Percentiles rank a stretch among this genome's conserved stretches.
Evolutionary conservation across 2,888 invertebrate species (phyloP).

Genomic region (Troilus luridus): DNA sequence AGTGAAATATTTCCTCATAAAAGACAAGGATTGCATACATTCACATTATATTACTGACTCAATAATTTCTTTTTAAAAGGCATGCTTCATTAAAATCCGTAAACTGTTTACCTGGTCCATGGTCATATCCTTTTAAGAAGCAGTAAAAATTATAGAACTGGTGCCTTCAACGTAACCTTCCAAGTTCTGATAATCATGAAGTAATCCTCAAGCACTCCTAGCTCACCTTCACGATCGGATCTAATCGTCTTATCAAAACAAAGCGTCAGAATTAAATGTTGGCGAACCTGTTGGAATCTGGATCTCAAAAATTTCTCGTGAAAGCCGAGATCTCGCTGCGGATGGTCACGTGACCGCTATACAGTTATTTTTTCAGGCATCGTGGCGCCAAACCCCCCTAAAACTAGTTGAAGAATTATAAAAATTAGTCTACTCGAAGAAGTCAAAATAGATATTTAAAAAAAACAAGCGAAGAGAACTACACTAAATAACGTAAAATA

Average conservation of each 20-base stretch:
- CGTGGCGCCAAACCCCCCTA: slow-evolving; percentile 73
- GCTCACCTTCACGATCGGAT: no score
- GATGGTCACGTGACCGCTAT: slow-evolving; percentile 71
- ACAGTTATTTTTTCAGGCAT: slow-evolving; percentile 70
- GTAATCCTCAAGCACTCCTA: not conserved
- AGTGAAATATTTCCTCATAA: not conserved
- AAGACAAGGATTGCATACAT: not conserved
- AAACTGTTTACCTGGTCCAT: not conserved
- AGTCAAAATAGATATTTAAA: not conserved
- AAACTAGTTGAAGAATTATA: not conserved
- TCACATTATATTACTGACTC: not conserved
- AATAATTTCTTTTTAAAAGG: not conserved
- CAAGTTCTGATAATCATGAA: not conserved
- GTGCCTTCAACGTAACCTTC: not conserved
- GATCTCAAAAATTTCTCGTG: slow-evolving; percentile 66
- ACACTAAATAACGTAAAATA: not conserved
- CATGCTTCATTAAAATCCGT: not conserved
- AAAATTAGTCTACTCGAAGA: not conserved
- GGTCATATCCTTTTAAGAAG: not conserved
- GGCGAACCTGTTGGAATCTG: slow-evolving; percentile 63
- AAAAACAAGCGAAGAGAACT: not conserved
- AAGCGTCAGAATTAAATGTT: not conserved
- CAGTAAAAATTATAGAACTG: not conserved
- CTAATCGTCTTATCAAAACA: not conserved
- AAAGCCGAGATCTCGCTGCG: slow-evolving; percentile 67